phyloP scores from a whole-genome alignment of 2,888 invertebrate genomes.

The Polydrusus cervinus region DNA sequence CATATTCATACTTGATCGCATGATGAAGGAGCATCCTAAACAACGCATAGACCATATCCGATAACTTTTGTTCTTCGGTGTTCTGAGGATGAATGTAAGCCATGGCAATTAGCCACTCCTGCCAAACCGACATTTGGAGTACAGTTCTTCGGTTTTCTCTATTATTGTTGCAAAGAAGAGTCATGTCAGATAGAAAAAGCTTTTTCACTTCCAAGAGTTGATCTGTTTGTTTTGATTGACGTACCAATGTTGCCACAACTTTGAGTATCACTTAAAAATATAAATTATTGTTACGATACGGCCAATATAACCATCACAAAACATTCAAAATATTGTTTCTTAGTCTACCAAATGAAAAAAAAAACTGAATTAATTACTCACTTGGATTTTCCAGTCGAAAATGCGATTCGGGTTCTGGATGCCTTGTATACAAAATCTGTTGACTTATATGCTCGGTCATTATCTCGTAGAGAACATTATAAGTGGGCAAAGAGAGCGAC shows the following conservation, averaged over 20 bases:
- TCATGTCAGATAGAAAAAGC: constrained; percentile 97
- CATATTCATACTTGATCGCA: constrained; percentile 99
- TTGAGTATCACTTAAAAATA: constrained; percentile 92
- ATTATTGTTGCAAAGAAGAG: constrained; percentile 96
- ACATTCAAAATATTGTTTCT: too few species aligned
- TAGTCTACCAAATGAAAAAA: too few species aligned
- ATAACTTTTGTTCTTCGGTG: constrained; percentile 95
- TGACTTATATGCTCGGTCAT: constrained; percentile 98
- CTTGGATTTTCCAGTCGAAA: constrained; percentile 97
- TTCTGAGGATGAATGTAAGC: constrained; percentile 98
- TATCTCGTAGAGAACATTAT: constrained; percentile 99
- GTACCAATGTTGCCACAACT: constrained; percentile 96
- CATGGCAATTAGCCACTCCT: constrained; percentile 99
- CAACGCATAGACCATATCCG: constrained; percentile 97
- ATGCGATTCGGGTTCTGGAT: constrained; percentile 96
- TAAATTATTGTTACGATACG: constrained; percentile 10
- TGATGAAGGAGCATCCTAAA: constrained; percentile 98
- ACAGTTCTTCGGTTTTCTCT: constrained; percentile 97
- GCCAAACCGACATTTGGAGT: constrained; percentile 99
- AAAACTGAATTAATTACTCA: constrained; percentile 72
- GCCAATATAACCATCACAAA: too few species aligned
- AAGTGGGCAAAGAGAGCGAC: constrained; percentile 93
- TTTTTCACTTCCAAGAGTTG: constrained; percentile 95
- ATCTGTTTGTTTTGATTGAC: constrained; percentile 96
- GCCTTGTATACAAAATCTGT: constrained; percentile 93